These are phyloP conservation scores for Ophiothrix spiculata DNA, from an alignment of 35 echinoderm and acorn worm species.

Conservation along the genomic window DNA sequence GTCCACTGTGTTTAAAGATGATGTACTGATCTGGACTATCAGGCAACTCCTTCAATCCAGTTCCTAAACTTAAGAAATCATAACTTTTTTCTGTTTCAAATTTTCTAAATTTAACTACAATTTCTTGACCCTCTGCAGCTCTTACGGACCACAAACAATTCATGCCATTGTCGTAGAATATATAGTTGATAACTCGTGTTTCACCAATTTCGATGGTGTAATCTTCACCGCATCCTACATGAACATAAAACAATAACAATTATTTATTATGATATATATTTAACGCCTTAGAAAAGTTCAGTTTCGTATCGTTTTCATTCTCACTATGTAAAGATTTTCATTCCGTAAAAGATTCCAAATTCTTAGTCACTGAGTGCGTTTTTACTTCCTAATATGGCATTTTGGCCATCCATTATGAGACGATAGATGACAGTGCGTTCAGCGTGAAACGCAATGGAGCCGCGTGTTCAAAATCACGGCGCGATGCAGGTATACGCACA, in stretches of 20 bases:
- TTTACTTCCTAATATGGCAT: too few species aligned
- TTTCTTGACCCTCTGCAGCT: constrained; percentile 35
- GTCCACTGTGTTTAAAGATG: constrained; percentile 61
- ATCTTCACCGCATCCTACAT: constrained; percentile 79
- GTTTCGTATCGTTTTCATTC: too few species aligned
- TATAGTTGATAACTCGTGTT: background rate
- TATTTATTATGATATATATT: background rate
- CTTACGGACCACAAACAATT: constrained; percentile 76
- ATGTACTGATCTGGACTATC: constrained; percentile 30
- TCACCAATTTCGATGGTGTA: background rate
- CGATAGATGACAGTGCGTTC: too few species aligned
- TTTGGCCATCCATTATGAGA: too few species aligned
- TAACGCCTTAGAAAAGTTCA: too few species aligned
- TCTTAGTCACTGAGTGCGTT: too few species aligned
- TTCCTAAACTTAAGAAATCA: constrained; percentile 76
- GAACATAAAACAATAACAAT: constrained; percentile 1
- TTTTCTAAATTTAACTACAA: constrained; percentile 54
- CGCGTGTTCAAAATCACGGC: too few species aligned
- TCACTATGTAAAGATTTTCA: too few species aligned
- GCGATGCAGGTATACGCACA: too few species aligned
- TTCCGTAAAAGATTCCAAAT: too few species aligned
- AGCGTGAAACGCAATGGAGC: too few species aligned
- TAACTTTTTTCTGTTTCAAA: constrained; percentile 69
- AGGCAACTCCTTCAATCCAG: constrained; percentile 41
- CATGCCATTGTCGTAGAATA: constrained; percentile 52